These are phyloP conservation scores for Sitobion miscanthi DNA, from an alignment of 1,140 invertebrate species.

Conservation along the genomic window DNA sequence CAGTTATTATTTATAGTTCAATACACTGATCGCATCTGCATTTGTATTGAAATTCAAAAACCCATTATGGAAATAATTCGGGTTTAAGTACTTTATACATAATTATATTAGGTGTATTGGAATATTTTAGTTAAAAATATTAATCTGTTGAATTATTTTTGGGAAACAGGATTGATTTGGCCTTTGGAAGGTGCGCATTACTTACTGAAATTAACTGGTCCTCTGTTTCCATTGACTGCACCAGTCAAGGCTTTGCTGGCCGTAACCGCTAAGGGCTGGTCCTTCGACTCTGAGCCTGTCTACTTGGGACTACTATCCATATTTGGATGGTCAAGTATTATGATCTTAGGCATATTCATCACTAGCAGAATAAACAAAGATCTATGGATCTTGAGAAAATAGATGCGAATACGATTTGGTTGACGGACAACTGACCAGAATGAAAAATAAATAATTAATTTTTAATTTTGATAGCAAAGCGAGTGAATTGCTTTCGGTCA, in stretches of 20 bases:
- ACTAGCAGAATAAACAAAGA: slow-evolving; percentile 56
- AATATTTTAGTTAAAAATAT: not conserved
- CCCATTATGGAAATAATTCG: not conserved
- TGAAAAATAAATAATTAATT: not conserved
- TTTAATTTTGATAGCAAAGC: not conserved
- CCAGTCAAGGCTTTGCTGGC: slow-evolving; percentile 58
- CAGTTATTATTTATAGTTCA: not conserved
- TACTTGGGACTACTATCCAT: slow-evolving; percentile 67
- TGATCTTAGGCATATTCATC: slow-evolving; percentile 61
- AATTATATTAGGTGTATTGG: not conserved
- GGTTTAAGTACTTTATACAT: not conserved
- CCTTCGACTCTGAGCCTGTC: slow-evolving; percentile 64
- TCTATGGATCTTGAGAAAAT: slow-evolving; percentile 46
- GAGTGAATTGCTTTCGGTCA: not conserved
- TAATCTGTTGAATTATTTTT: not conserved
- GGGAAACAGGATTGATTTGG: slow-evolving; percentile 58
- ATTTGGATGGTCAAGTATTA: slow-evolving; percentile 66
- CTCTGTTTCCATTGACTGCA: slow-evolving; percentile 58
- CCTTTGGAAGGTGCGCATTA: slow-evolving; percentile 59
- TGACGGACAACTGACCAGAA: not conserved
- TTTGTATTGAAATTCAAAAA: not conserved
- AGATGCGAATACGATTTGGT: not conserved
- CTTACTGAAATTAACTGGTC: slow-evolving; percentile 54
- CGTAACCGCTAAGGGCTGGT: slow-evolving; percentile 59
- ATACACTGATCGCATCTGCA: not conserved